Conservation (phyloP, 1,140 invertebrate genomes). For the Riptortus pedestris region DNA sequence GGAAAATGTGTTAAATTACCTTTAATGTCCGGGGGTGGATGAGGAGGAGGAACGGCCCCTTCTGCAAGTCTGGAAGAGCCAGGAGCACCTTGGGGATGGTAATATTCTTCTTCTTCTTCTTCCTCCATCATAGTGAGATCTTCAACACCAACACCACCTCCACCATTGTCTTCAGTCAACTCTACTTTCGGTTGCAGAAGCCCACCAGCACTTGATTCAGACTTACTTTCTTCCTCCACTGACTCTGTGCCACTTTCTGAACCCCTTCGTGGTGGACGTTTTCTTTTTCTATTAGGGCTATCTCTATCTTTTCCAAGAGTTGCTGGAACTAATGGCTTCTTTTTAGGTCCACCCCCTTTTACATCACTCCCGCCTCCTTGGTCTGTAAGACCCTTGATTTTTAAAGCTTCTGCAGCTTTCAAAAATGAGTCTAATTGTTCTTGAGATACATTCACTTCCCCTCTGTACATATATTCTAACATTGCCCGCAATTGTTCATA, state of each 20-base stretch:
- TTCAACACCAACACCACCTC: constrained; percentile 10
- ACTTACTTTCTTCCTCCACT: constrained; percentile 2
- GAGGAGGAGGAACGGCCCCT: not conserved
- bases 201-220: not conserved
- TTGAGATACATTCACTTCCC: constrained; percentile 86
- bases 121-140: constrained; percentile 6
- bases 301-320: not conserved
- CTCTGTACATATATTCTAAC: constrained; percentile 90
- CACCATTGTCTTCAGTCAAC: constrained; percentile 4
- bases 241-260: constrained; percentile 6
- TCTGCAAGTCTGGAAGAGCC: not conserved
- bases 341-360: constrained; percentile 8
- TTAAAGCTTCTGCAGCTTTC: constrained; percentile 79
- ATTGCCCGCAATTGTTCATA: constrained; percentile 82
- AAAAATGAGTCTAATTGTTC: constrained; percentile 78
- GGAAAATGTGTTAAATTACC: no score
- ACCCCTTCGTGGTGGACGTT: not conserved
- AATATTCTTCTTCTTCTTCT: constrained; percentile 6
- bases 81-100: constrained; percentile 2
- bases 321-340: not conserved
- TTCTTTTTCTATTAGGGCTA: not conserved
- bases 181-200: constrained; percentile 7
- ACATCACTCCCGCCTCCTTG: constrained; percentile 29
- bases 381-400: constrained; percentile 82
- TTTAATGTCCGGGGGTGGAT: constrained; percentile 8